Evolutionary conservation across 2,888 invertebrate genomes (phyloP).

Genomic region (Trichopoda pennipes): DNA sequence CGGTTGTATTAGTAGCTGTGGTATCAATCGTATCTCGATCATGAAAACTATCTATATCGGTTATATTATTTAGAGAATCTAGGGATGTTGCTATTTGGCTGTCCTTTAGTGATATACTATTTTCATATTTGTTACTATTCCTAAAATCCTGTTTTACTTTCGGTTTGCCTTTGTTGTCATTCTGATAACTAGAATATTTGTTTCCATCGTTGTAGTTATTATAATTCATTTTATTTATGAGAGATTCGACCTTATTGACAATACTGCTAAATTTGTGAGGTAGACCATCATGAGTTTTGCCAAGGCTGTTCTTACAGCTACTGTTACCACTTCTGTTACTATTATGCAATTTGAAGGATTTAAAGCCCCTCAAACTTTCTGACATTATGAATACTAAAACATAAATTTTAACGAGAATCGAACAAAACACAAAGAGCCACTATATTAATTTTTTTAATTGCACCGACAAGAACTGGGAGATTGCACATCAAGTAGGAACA

Average conservation of each 20-base stretch:
- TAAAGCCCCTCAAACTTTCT: constrained; percentile 75
- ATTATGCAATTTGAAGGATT: constrained; percentile 62
- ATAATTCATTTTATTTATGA: constrained; percentile 77
- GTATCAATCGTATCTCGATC: constrained; percentile 80
- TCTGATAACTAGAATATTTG: constrained; percentile 15
- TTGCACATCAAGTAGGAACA: constrained; percentile 27
- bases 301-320: constrained; percentile 50
- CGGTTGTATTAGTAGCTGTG: constrained; percentile 16
- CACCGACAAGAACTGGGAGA: background rate
- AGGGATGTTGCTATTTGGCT: constrained; percentile 81
- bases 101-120: background rate
- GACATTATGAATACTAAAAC: constrained; percentile 73
- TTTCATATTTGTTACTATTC: constrained; percentile 15
- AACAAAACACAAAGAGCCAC: background rate
- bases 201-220: constrained; percentile 70
- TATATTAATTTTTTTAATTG: constrained; percentile 1
- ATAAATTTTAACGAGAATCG: background rate
- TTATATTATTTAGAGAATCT: constrained; percentile 87
- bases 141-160: constrained; percentile 24
- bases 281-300: constrained; percentile 49
- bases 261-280: constrained; percentile 77
- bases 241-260: constrained; percentile 78
- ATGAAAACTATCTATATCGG: constrained; percentile 83
- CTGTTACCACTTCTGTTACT: constrained; percentile 33
- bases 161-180: constrained; percentile 39